Evolutionary conservation across 2,797 vertebrate species (phyloP).

Genomic region (Xenopus petersii): DNA sequence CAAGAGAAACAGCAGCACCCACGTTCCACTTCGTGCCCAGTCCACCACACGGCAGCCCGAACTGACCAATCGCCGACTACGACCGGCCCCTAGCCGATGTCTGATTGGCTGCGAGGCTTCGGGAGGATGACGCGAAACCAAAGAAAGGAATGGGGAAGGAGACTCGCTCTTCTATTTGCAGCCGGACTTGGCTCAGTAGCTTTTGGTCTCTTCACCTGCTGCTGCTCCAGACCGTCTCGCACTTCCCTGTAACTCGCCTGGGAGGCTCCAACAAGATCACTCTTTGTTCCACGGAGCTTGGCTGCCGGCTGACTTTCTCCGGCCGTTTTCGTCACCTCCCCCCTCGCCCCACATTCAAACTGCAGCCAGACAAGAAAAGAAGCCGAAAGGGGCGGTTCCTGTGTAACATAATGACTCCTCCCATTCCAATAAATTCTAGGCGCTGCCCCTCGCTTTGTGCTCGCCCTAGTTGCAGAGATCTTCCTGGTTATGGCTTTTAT

Average conservation of each 20-base stretch:
- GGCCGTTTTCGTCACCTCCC: conserved; percentile 12
- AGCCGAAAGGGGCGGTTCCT: conserved; percentile 8
- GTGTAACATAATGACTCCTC: neutral
- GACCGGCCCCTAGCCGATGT: neutral
- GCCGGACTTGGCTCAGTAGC: neutral
- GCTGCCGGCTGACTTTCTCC: conserved; percentile 11
- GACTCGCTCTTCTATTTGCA: neutral
- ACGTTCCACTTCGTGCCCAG: neutral
- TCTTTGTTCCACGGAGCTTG: neutral
- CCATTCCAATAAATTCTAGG: conserved; percentile 1
- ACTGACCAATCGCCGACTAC: neutral
- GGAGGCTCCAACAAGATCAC: neutral
- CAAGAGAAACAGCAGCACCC: neutral
- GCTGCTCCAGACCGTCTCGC: neutral
- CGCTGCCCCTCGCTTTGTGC: neutral
- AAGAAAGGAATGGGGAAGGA: conserved; percentile 13
- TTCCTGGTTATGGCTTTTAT: no score
- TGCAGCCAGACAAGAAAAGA: conserved; percentile 15
- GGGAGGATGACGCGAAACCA: conserved; percentile 8
- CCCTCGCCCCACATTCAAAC: conserved; percentile 38
- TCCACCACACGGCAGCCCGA: neutral
- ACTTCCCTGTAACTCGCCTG: neutral
- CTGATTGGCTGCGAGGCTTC: neutral
- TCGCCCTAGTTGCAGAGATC: neutral
- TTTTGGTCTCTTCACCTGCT: neutral